phyloP scores from a whole-genome alignment of 1,140 invertebrate species.

The Ericerus pela region DNA sequence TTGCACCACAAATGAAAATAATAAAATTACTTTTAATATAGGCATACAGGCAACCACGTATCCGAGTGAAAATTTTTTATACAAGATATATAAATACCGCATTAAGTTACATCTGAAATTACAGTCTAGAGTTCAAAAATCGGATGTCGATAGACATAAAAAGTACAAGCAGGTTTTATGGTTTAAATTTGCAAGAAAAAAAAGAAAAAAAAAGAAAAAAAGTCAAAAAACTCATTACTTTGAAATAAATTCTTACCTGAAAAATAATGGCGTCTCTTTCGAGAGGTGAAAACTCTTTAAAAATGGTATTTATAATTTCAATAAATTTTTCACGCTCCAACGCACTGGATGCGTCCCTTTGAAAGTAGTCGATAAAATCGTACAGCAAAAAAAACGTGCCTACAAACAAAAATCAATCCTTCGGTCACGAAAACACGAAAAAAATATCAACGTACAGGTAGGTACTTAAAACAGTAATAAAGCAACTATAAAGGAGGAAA shows the following conservation, averaged over 20 bases:
- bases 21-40: too few species aligned
- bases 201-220: not conserved
- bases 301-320: constrained; percentile 72
- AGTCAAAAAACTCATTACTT: not conserved
- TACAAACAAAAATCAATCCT: constrained; percentile 37
- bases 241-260: constrained; percentile 43
- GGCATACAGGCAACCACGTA: too few species aligned
- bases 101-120: too few species aligned
- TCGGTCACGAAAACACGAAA: too few species aligned
- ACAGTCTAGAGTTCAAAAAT: too few species aligned
- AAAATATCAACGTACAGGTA: not conserved
- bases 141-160: too few species aligned
- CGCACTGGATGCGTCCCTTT: constrained; percentile 65
- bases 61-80: too few species aligned
- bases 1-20: too few species aligned
- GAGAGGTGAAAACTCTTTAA: constrained; percentile 65
- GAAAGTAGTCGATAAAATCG: constrained; percentile 78
- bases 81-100: too few species aligned
- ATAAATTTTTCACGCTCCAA: constrained; percentile 67
- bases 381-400: constrained; percentile 81
- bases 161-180: too few species aligned
- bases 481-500: too few species aligned
- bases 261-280: constrained; percentile 80
- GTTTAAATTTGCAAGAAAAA: not conserved
- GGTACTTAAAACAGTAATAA: too few species aligned